Base-by-base conservation (phyloP, 2,797 vertebrate species). In the Vireo griseus region DNA sequence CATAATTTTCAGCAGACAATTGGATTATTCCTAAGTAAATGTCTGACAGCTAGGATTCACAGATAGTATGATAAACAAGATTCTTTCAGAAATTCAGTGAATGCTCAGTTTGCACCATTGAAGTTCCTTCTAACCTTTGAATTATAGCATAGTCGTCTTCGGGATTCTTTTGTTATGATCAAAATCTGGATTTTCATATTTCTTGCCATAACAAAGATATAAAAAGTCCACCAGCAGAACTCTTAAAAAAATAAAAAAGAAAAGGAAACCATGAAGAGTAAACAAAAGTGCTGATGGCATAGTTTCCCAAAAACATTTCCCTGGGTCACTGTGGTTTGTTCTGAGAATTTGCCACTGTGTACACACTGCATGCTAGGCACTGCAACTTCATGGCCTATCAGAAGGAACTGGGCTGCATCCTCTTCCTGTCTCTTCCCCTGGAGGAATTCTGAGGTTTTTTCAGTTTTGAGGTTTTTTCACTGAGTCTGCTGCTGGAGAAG, bases 341-440 rank as follows among this genome's bases (percentile, higher is more conserved):
- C 97, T 97, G 91, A 97, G 86, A 96, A 94, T 97, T 96, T 97
- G 96, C 98, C 92, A 92, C 98, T 98, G 76, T 96, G 97, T 97
- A 94, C 96, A 98, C 97, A 97, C 88, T 96, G 95, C 94, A 96
- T 96, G 96, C 93, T 98, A 96, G 95, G 97, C 82, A 88, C 97
- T 97, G 94, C 95, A 93, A 66, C 93, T 97, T 97, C 85, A 74
- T 72, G 89, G 97, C 97, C 54, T 99, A 98, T 99, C 98, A 98
- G 97, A 98, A 98, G 98, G 98, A 99, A 99, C 98, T 97, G 88
- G 98, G 94, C 97, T 98, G 97, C 97, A 98, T 98, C 98, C 98
- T 98, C 98, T 99, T 99, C 98, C 98, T 98, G 98, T 96, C 97
- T 98, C 97, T 98, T 97, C 97, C 73, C 69, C 51, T 94, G 61